Evolutionary conservation across 2,797 vertebrate genomes (phyloP), one percentile per base, ranked within the genome.

Genomic region (Lacerta agilis): DNA sequence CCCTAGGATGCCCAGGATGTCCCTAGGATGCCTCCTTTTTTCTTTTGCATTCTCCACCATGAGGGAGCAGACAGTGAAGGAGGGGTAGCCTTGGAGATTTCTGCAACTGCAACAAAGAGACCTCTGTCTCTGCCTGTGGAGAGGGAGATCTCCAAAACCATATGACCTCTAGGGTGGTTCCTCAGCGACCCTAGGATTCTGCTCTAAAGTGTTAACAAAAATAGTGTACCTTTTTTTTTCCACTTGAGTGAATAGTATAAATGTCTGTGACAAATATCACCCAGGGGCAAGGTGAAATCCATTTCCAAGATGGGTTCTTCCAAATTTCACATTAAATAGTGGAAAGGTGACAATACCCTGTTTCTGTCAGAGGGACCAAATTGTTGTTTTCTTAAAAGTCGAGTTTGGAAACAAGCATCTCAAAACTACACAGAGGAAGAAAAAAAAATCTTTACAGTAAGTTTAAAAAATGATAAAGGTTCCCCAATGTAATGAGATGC

Each of bases 401-500:
- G 0, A 33, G 23, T 1, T 88, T 90, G 77, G 81, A 91, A 78
- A 76, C 13, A 89, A 93, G 91, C 55, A 55, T 87, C 88, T 92
- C 43, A 89, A 33, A 90, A 88, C 4, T 93, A 95, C 67, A 87
- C 93, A 93, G 93, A 82, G 61, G 49, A 85, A 94, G 91, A 91
- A 88, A 84, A 88, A 84, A 92, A 91, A 94, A 92, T 87, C 73
- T 71, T 93, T 93, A 92, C 36, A 64, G 81, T 76, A 93, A 94
- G 92, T 92, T 94, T 89, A 82, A 86, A 96, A 96, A 93, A 94
- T 88, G 93, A 90, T 92, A 88, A 96, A 93, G 85, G 85, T 96
- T 95, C 87, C 76, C 36, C 89, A 78, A 91, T 88, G 87, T 95
- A 97, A 97, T 83, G 77, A 96, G 93, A 95, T 88, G 83, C 79